phyloP scores from a whole-genome alignment of 2,888 invertebrate genomes.

The Drosophila falleni region DNA sequence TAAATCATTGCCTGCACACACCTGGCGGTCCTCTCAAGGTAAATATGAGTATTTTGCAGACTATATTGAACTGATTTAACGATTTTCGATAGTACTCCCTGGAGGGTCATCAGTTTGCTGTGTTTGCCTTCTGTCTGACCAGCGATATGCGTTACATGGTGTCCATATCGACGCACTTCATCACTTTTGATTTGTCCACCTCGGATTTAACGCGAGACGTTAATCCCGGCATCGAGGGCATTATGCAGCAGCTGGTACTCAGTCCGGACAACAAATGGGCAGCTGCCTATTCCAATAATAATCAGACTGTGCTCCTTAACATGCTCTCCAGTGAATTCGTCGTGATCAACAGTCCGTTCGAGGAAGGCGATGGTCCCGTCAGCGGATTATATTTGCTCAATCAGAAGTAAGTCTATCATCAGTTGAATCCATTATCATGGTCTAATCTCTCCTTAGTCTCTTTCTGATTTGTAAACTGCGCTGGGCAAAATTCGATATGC shows the following conservation, averaged over 20 bases:
- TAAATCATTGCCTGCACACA: constrained; percentile 98
- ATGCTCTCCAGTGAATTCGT: constrained; percentile 97
- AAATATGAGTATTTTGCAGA: neutral
- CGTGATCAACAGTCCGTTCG: constrained; percentile 93
- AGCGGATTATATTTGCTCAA: constrained; percentile 89
- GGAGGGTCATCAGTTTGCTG: constrained; percentile 99
- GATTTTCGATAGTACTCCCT: constrained; percentile 92
- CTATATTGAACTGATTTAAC: neutral
- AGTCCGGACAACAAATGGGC: constrained; percentile 98
- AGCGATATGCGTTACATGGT: constrained; percentile 97
- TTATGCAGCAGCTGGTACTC: constrained; percentile 96
- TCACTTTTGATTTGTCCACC: constrained; percentile 98
- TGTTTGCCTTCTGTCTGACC: constrained; percentile 95
- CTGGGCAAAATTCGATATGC: constrained; percentile 92
- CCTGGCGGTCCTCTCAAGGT: constrained; percentile 99
- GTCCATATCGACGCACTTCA: constrained; percentile 97
- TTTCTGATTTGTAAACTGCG: constrained; percentile 91
- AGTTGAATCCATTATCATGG: accelerated
- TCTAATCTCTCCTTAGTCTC: constrained; percentile 84
- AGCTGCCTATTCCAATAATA: constrained; percentile 97
- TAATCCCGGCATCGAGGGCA: constrained; percentile 97
- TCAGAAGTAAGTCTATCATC: constrained; percentile 85
- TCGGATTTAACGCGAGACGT: constrained; percentile 97
- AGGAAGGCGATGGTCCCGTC: constrained; percentile 87
- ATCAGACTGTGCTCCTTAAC: constrained; percentile 96